Conservation (phyloP, 2,113 vertebrate species). For the Columba livia region DNA sequence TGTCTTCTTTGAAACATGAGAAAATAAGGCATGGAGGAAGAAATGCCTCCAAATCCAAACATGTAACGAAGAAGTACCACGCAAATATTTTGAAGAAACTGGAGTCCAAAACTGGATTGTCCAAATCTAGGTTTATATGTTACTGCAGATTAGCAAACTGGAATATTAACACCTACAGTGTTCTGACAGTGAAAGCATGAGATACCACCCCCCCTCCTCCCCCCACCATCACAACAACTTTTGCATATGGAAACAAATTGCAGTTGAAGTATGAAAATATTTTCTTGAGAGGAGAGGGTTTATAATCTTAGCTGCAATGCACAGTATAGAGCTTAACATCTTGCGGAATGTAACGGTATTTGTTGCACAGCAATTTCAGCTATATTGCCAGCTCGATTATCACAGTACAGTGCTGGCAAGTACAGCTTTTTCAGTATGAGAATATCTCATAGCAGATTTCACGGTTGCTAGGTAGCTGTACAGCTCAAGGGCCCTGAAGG, state of each 20-base stretch:
- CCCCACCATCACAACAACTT: not conserved
- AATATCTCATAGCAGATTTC: constrained; percentile 76
- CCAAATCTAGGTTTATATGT: not conserved
- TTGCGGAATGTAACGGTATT: not conserved
- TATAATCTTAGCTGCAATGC: not conserved
- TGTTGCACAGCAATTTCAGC: constrained; percentile 26
- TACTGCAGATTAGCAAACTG: not conserved
- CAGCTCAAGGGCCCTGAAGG: constrained; percentile 64
- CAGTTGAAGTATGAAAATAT: not conserved
- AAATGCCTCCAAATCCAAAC: not conserved
- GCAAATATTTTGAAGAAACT: not conserved
- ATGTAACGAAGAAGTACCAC: not conserved
- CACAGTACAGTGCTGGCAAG: constrained; percentile 45
- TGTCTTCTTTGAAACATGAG: not conserved
- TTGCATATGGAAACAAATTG: not conserved
- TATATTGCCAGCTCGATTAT: constrained; percentile 68
- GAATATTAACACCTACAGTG: not conserved
- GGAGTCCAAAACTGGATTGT: not conserved
- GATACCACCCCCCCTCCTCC: not conserved
- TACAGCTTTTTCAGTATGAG: constrained; percentile 59
- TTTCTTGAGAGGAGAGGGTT: not conserved
- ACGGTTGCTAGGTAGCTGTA: constrained; percentile 84
- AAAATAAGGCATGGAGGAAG: not conserved
- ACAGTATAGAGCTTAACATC: not conserved
- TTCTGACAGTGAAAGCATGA: not conserved